A percentile compares a stretch with the other conserved stretches of the same genome.
These are phyloP conservation scores for Octomys mimax DNA, from an alignment of 2,797 vertebrate species.

Conservation along the genomic window DNA sequence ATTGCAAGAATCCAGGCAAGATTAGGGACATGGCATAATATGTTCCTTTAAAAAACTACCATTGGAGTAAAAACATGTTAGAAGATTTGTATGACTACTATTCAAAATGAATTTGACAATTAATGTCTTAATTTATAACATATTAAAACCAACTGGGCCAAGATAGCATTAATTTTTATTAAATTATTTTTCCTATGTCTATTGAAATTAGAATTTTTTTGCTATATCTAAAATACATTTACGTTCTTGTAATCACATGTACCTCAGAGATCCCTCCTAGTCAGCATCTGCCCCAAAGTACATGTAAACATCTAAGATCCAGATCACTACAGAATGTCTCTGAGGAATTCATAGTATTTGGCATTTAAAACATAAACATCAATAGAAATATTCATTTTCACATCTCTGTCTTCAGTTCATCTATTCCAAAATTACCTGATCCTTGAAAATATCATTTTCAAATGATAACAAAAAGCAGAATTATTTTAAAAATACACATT, in stretches of 20 bases:
- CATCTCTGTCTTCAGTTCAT: background rate
- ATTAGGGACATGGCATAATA: background rate
- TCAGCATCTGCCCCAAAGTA: background rate
- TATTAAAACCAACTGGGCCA: background rate
- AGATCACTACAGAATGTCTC: background rate
- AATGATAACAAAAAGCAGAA: background rate
- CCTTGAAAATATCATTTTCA: background rate
- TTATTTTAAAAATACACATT: background rate
- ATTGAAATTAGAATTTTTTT: conserved; percentile 33
- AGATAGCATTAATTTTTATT: background rate
- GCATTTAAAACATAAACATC: background rate
- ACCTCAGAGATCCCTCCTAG: background rate
- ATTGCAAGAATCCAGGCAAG: background rate
- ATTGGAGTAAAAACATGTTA: background rate
- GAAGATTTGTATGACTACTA: background rate
- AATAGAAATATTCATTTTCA: background rate
- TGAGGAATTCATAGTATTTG: background rate
- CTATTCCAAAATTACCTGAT: background rate
- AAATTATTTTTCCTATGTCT: conserved; percentile 43
- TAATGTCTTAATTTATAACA: background rate
- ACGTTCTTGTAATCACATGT: background rate
- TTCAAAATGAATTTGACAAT: conserved; percentile 30
- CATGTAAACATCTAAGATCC: background rate
- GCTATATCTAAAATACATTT: background rate
- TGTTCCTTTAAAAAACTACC: conserved; percentile 21